Percentiles rank a stretch among this genome's conserved stretches.
phyloP scores from a whole-genome alignment of 92 coral and sea anemone genomes.

The Epizoanthus illoricatus region DNA sequence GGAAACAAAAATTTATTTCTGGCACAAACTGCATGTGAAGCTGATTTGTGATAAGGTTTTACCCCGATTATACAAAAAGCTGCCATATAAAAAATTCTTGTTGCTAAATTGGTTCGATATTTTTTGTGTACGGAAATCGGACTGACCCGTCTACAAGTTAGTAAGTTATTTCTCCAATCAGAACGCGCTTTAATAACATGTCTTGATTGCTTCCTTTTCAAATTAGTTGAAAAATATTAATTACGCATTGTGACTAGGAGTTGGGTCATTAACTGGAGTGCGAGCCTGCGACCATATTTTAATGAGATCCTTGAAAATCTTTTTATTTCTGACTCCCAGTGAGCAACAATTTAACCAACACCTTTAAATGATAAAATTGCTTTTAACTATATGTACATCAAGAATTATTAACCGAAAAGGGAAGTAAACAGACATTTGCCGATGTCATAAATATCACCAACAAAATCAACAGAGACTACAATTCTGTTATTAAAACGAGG shows the following conservation, averaged over 20 bases:
- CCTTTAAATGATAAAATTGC: background rate
- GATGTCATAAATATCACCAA: conserved; percentile 11
- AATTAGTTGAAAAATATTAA: background rate
- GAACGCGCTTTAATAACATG: background rate
- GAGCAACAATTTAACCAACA: background rate
- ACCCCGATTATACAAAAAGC: too few species aligned
- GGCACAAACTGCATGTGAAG: too few species aligned
- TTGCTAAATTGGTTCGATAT: too few species aligned
- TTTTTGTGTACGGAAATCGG: too few species aligned
- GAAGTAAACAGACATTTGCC: conserved; percentile 9
- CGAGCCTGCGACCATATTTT: background rate
- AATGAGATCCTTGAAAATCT: background rate
- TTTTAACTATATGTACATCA: conserved; percentile 2
- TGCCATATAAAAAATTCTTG: too few species aligned
- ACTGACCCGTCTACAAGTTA: too few species aligned
- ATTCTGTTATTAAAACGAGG: conserved; percentile 8
- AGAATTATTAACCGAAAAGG: background rate
- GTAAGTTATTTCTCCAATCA: too few species aligned
- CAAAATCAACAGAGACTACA: background rate
- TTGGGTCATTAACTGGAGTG: background rate
- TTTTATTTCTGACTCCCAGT: background rate
- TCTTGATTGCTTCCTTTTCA: background rate
- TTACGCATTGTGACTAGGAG: background rate
- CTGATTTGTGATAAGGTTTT: too few species aligned
- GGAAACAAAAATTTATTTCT: too few species aligned